Evolutionary conservation across 2,113 vertebrate genomes (phyloP).

Genomic region (Verasper variegatus): DNA sequence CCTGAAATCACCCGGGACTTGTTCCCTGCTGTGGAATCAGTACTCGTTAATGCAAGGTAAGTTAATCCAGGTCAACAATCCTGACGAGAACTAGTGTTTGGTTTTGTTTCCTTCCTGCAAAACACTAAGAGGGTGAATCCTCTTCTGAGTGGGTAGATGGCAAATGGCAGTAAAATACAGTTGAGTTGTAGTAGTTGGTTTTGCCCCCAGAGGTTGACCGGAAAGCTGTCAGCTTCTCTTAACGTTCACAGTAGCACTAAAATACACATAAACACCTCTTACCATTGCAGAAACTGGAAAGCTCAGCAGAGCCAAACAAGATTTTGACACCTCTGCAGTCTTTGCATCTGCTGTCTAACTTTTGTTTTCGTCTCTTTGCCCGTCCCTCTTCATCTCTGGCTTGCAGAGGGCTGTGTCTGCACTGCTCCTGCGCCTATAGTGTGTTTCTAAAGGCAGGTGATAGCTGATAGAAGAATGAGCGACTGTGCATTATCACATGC

Average conservation of each 20-base stretch:
- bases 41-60: slow-evolving; percentile 81
- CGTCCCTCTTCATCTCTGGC: background rate
- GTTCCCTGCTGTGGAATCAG: slow-evolving; percentile 82
- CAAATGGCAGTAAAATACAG: background rate
- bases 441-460: slow-evolving; percentile 47
- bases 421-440: background rate
- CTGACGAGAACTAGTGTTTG: background rate
- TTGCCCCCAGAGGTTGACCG: slow-evolving; percentile 4
- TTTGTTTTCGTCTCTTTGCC: slow-evolving; percentile 26
- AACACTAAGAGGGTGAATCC: slow-evolving; percentile 12
- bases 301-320: background rate
- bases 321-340: slow-evolving; percentile 32
- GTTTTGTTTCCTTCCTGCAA: slow-evolving; percentile 5
- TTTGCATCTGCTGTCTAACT: slow-evolving; percentile 30
- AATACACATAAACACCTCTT: slow-evolving; percentile 40
- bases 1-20: slow-evolving; percentile 83
- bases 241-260: slow-evolving; percentile 43
- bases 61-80: slow-evolving; percentile 17
- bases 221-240: slow-evolving; percentile 32
- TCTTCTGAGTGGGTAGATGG: background rate
- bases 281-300: slow-evolving; percentile 8
- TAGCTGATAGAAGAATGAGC: slow-evolving; percentile 33
- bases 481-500: slow-evolving; percentile 40
- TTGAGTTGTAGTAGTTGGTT: slow-evolving; percentile 18
- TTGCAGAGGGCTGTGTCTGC: background rate